Percentiles rank a stretch among this genome's conserved stretches.
Evolutionary conservation across 2,113 vertebrate species (phyloP).

Genomic region (Rynchops niger): DNA sequence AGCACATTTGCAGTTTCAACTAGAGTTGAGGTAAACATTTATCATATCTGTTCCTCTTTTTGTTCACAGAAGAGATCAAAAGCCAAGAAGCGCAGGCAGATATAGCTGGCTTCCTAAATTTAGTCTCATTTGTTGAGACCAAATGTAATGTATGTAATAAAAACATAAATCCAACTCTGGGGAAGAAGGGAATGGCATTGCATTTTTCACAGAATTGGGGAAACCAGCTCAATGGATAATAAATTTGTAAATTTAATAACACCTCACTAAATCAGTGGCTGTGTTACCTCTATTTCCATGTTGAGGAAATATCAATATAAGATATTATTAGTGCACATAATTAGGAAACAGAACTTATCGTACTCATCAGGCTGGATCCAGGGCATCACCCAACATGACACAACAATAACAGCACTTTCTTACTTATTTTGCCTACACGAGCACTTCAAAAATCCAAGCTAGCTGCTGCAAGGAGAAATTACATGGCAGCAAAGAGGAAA

Average conservation of each 20-base stretch:
- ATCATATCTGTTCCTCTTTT: background rate
- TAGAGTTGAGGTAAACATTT: background rate
- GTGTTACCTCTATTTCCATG: background rate
- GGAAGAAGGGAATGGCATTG: background rate
- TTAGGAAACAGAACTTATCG: background rate
- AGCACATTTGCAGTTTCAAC: background rate
- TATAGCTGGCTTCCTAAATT: background rate
- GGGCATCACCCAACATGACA: background rate
- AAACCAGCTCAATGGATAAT: background rate
- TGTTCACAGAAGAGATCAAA: background rate
- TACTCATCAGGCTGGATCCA: background rate
- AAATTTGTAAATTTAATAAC: background rate
- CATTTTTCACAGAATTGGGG: background rate
- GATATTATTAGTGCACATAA: background rate
- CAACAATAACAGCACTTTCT: background rate
- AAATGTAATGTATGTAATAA: background rate
- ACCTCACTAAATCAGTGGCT: background rate
- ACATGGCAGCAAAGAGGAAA: background rate
- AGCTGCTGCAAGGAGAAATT: background rate
- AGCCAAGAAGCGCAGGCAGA: background rate
- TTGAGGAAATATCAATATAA: background rate
- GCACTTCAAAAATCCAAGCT: background rate
- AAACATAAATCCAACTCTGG: background rate
- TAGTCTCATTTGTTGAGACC: background rate
- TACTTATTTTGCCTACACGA: background rate